Evolutionary conservation across 2,888 invertebrate genomes (phyloP), one percentile per base, ranked within the genome.

Genomic region (Thumatha senex): DNA sequence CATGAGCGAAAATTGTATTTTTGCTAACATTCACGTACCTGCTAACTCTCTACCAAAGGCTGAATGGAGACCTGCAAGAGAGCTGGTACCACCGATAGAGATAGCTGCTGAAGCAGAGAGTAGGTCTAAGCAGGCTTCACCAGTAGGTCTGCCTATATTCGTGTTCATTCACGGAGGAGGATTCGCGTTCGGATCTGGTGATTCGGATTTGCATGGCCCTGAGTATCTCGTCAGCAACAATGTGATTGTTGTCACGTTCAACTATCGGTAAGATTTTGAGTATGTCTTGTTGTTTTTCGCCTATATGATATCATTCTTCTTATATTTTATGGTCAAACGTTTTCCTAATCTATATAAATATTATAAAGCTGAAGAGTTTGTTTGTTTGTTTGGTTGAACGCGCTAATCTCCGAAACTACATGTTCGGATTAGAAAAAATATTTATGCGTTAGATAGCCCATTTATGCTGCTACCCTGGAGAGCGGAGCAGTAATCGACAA

Each of bases 161-260:
- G 89, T 91, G 36, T 86, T 83, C 55, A 72, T 91, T 9, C 91
- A 91, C 62, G 91, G 91, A 2, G 91, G 91, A 14, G 91, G 84
- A 3, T 91, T 89, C 66, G 80, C 79, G 1, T 84, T 78, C 56
- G 91, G 90, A 13, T 89, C 90, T 1, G 89, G 89, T 0, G 82
- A 86, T 54, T 45, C 82, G 0, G 89, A 87, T 55, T 50, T 88
- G 0, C 70, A 89, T 51, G 91, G 90, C 0, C 87, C 90, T 1
- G 87, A 89, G 56, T 82, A 84, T 51, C 69, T 91, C 35, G 78
- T 91, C 60, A 65, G 57, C 54, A 79, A 78, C 51, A 79, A 79
- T 1, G 74, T 89, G 14, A 78, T 91, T 40, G 86, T 91, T 51
- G 78, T 91, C 57, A 91, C 90, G 0, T 91, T 91, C 50, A 91